Base-by-base conservation (phyloP, 2,888 invertebrate species). In the Xanthostigma xanthostigma region DNA sequence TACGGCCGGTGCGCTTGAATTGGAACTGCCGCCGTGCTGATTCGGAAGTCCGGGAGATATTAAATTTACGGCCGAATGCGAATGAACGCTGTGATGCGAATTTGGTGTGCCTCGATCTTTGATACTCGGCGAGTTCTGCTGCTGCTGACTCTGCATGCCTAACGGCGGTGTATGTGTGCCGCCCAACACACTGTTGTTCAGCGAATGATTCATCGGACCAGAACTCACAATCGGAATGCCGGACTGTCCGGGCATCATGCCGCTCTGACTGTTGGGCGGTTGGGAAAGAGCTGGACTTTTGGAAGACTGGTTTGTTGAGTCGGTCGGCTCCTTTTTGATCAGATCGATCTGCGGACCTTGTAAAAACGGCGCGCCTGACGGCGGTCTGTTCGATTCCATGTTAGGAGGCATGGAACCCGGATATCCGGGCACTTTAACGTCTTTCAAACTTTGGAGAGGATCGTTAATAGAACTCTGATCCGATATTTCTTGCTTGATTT, bases 381-480 rank as follows among this genome's bases (percentile, higher is more conserved):
- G 66, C 53, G 68, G 73, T 6, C 27, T 27, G 27, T 27, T 27
- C 27, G 27, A 27, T 27, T 27, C 27, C 27, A 27, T 27, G 27
- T 27, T 27, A 27, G 27, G 53, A 11, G 46, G 11, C 17, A 48
- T 33, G 9, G 27, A 27, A 12, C 36, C 43, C 4, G 79, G 76
- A 60, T 78, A 81, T 36, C 83, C 82, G 38, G 83, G 82, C 9
- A 85, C 84, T 71, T 85, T 85, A 1, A 86, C 84, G 63, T 85
- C 85, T 61, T 84, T 83, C 9, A 86, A 67, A 55, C 84, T 84
- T 60, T 86, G 85, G 53, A 86, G 62, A 3, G 86, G 86, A 69
- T 86, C 84, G 33, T 58, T 50, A 62, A 62, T 3, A 57, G 58
- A 60, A 36, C 65, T 61, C 52, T 66, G 66, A 48, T 67, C 70